Evolutionary conservation across 2,797 vertebrate genomes (phyloP).

Genomic region (Ctenosaura bakeri): DNA sequence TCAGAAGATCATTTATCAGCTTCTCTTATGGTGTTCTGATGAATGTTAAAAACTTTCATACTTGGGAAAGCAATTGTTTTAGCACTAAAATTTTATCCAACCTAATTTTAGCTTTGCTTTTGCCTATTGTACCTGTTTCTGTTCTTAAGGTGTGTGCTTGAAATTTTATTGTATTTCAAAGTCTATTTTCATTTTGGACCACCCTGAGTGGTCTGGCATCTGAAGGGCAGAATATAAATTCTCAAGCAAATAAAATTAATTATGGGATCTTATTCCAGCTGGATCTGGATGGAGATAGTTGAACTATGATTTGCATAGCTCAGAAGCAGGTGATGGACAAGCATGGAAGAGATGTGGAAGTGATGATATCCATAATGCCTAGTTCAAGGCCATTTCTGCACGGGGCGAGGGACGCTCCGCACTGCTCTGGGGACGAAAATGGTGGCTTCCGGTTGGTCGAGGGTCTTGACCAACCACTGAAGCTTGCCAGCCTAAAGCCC

Average conservation of each 20-base stretch:
- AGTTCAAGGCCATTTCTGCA: too few species aligned
- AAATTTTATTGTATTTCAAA: background rate
- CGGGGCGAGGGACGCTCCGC: too few species aligned
- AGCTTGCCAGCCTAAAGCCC: too few species aligned
- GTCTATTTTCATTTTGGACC: background rate
- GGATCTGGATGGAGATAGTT: background rate
- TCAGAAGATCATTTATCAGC: background rate
- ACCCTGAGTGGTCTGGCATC: background rate
- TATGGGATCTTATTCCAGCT: background rate
- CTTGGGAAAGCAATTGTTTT: background rate
- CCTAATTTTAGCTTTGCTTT: background rate
- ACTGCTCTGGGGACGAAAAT: too few species aligned
- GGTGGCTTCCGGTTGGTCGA: too few species aligned
- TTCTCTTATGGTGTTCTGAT: background rate
- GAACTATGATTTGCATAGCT: background rate
- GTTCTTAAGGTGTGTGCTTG: background rate
- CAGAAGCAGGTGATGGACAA: background rate
- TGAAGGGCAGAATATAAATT: background rate
- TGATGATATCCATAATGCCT: background rate
- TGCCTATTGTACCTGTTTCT: background rate
- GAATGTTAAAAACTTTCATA: background rate
- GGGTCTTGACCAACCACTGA: too few species aligned
- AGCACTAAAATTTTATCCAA: background rate
- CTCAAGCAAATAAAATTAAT: background rate
- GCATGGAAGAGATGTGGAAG: background rate